A percentile compares a stretch with the other conserved stretches of the same genome.
phyloP scores from a whole-genome alignment of 2,113 vertebrate species.

The Pseudopodoces humilis region DNA sequence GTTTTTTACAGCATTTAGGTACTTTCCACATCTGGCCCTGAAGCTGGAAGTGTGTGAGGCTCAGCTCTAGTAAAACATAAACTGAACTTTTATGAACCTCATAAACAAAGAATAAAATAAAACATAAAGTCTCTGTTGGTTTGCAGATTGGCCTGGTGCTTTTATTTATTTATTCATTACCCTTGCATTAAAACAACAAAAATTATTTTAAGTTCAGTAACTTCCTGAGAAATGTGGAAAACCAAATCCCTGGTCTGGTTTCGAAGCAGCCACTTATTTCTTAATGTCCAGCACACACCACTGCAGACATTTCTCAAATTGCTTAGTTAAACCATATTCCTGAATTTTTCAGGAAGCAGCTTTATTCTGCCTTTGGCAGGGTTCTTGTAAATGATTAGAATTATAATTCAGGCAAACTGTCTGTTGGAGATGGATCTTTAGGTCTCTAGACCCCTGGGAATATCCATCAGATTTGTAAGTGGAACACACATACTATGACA shows the following conservation, averaged over 20 bases:
- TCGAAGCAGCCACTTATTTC: not conserved
- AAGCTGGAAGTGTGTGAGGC: slow-evolving; percentile 26
- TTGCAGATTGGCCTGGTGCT: slow-evolving; percentile 4
- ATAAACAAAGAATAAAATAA: slow-evolving; percentile 54
- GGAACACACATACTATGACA: fast-evolving
- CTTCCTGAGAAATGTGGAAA: slow-evolving; percentile 18
- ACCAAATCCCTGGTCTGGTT: not conserved
- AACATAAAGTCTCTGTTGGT: slow-evolving; percentile 10
- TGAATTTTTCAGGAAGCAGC: not conserved
- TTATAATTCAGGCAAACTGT: not conserved
- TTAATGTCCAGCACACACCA: not conserved
- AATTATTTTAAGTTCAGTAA: not conserved
- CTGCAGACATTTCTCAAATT: not conserved
- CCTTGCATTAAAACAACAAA: not conserved
- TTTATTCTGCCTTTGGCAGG: not conserved
- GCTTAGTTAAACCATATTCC: not conserved
- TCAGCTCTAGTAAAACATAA: slow-evolving; percentile 34
- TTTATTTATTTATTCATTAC: slow-evolving; percentile 22
- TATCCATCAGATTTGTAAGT: not conserved
- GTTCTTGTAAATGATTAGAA: not conserved
- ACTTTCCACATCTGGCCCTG: slow-evolving; percentile 57
- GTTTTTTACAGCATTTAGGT: slow-evolving; percentile 48
- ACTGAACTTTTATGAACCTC: slow-evolving; percentile 56
- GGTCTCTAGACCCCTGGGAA: not conserved
- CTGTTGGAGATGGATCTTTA: not conserved